Conservation (phyloP, 2,888 invertebrate genomes). For the Diplazon laetatorius region DNA sequence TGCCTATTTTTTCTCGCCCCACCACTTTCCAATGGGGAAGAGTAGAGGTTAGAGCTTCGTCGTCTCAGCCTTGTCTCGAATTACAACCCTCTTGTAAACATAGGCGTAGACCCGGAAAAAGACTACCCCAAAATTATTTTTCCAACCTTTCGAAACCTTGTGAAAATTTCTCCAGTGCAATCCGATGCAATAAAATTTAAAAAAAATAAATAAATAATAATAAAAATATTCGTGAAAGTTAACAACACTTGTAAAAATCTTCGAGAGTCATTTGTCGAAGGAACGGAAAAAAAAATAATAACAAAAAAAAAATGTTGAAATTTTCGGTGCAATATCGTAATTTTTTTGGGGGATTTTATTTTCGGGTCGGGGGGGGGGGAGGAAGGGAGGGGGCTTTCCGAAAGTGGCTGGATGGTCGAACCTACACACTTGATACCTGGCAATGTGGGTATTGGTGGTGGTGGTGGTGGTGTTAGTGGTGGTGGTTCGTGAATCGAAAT, state of each 20-base stretch:
- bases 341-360: not conserved
- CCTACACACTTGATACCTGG: slow-evolving; percentile 41
- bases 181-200: too few species aligned
- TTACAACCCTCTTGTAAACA: slow-evolving; percentile 77
- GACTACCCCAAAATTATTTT: not conserved
- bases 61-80: slow-evolving; percentile 70
- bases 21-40: slow-evolving; percentile 54
- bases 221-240: too few species aligned
- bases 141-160: not conserved
- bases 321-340: not conserved
- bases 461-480: slow-evolving; percentile 4
- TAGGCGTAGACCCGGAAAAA: slow-evolving; percentile 71
- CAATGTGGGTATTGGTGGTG: not conserved
- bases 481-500: slow-evolving; percentile 21
- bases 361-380: not conserved
- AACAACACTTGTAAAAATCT: too few species aligned
- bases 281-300: too few species aligned
- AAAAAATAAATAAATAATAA: too few species aligned
- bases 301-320: not conserved
- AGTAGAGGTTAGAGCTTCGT: slow-evolving; percentile 21
- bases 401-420: slow-evolving; percentile 3
- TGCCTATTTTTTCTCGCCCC: slow-evolving; percentile 74
- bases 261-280: too few species aligned
- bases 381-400: not conserved
- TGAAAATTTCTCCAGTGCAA: too few species aligned